phyloP scores from a whole-genome alignment of 2,888 invertebrate species.

The Parapristionchus giblindavisi region DNA sequence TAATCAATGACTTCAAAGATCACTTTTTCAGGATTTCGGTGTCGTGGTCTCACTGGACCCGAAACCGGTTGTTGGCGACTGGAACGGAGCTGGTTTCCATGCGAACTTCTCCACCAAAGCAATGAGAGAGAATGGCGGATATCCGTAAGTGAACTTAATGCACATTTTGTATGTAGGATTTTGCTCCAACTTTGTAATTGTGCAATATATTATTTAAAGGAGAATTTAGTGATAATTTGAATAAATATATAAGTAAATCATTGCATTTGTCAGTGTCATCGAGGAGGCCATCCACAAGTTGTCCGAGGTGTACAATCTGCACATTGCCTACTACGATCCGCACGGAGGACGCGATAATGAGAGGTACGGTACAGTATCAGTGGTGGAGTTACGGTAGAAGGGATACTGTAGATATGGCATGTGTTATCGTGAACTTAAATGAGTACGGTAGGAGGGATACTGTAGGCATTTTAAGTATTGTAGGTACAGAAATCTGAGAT shows the following conservation, averaged over 20 bases:
- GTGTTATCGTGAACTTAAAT: too few species aligned
- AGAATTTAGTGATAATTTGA: neutral
- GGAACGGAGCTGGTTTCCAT: slow-evolving; percentile 93
- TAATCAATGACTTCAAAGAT: too few species aligned
- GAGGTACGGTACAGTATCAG: slow-evolving; percentile 76
- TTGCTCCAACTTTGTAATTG: too few species aligned
- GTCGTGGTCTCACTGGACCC: slow-evolving; percentile 35
- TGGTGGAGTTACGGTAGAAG: too few species aligned
- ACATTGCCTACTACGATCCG: slow-evolving; percentile 93
- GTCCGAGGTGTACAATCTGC: slow-evolving; percentile 87
- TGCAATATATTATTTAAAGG: too few species aligned
- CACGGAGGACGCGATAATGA: slow-evolving; percentile 89
- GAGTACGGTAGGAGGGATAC: too few species aligned
- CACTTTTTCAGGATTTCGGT: slow-evolving; percentile 27
- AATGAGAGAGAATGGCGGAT: slow-evolving; percentile 87
- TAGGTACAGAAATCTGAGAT: too few species aligned
- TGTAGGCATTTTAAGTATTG: too few species aligned
- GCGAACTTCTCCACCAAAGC: slow-evolving; percentile 90
- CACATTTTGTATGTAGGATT: too few species aligned
- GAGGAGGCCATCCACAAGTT: slow-evolving; percentile 93
- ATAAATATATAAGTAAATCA: neutral
- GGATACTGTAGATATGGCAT: too few species aligned
- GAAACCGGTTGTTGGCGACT: slow-evolving; percentile 74
- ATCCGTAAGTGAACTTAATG: slow-evolving; percentile 49
- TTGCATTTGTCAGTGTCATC: slow-evolving; percentile 74